phyloP scores from a whole-genome alignment of 1,140 invertebrate species.

The Anastrepha obliqua region DNA sequence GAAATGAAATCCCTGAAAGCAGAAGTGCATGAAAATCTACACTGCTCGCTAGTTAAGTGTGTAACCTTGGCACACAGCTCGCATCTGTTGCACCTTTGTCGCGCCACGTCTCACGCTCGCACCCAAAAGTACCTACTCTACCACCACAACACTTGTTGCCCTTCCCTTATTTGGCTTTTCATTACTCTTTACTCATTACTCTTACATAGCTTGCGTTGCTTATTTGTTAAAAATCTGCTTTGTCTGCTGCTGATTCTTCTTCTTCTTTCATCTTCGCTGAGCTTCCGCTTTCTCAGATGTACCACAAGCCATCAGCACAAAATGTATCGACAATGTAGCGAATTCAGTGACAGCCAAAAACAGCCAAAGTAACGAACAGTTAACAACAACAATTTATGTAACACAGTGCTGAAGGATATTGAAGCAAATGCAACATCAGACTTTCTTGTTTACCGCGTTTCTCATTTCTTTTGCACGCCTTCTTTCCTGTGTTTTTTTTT shows the following conservation, averaged over 20 bases:
- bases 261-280: neutral
- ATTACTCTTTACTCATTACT: too few relatives aligned
- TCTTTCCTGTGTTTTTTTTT: neutral
- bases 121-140: neutral
- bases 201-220: too few relatives aligned
- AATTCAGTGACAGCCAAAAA: neutral
- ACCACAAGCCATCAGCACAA: neutral
- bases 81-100: neutral
- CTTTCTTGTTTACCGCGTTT: neutral
- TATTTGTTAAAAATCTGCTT: too few relatives aligned
- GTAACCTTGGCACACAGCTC: slow-evolving; percentile 3
- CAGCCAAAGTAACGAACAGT: neutral
- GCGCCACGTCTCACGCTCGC: neutral
- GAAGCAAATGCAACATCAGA: neutral
- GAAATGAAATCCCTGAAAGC: neutral
- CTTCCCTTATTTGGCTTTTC: too few relatives aligned
- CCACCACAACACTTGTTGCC: too few relatives aligned
- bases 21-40: neutral
- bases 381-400: neutral
- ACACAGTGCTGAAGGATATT: neutral
- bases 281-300: neutral
- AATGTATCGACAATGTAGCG: neutral
- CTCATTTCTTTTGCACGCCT: neutral
- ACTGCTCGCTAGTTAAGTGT: neutral
- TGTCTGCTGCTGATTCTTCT: neutral